A percentile compares a stretch with the other conserved stretches of the same genome.
Evolutionary conservation across 2,113 vertebrate genomes (phyloP).

Genomic region (Xenopus tropicalis): UCB_Xtro_10.0 CM004447.2:71474501-71475000

Average conservation of each 20-base stretch:
- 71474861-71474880: too few relatives aligned
- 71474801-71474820: too few relatives aligned
- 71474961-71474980: too few relatives aligned
- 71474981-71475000: too few relatives aligned
- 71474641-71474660: conserved; percentile 9
- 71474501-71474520: conserved; percentile 10
- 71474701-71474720: background rate
- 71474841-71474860: too few relatives aligned
- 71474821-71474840: too few relatives aligned
- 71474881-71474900: too few relatives aligned
- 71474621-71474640: conserved; percentile 21
- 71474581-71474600: conserved; percentile 8
- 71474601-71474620: background rate
- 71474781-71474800: too few relatives aligned
- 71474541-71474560: conserved; percentile 7
- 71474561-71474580: conserved; percentile 8
- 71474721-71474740: conserved; percentile 14
- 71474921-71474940: too few relatives aligned
- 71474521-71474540: conserved; percentile 4
- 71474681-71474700: background rate
- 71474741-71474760: background rate
- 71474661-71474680: background rate
- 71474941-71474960: too few relatives aligned
- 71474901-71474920: too few relatives aligned
- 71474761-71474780: too few relatives aligned